Conservation (phyloP, 2,113 vertebrate species). For the Trachemys scripta region DNA sequence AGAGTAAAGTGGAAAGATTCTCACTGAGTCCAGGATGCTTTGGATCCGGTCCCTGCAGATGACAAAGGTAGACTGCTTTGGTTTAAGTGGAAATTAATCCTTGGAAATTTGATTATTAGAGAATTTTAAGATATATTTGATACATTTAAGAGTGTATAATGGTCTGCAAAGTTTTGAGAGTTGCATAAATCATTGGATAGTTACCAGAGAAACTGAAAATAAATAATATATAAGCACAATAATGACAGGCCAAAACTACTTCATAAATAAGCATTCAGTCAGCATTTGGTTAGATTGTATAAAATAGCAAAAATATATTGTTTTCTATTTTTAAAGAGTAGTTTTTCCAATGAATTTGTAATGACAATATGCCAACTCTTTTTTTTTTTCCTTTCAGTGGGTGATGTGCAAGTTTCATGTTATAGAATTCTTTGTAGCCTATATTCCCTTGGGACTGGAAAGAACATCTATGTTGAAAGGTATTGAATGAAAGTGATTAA, state of each 20-base stretch:
- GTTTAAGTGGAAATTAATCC: neutral
- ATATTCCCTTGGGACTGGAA: conserved; percentile 95
- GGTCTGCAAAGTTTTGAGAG: neutral
- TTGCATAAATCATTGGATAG: neutral
- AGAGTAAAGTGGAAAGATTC: neutral
- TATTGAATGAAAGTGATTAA: conserved; percentile 72
- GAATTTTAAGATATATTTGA: neutral
- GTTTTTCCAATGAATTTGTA: neutral
- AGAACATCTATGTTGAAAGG: conserved; percentile 99
- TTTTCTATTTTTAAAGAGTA: conserved; percentile 1
- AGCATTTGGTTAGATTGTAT: rapidly evolving
- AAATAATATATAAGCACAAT: neutral
- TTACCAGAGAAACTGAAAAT: neutral
- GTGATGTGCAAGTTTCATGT: conserved; percentile 96
- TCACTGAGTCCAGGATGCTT: neutral
- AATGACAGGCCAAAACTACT: neutral
- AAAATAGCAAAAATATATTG: neutral
- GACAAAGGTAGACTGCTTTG: neutral
- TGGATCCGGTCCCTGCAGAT: neutral
- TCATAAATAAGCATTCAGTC: neutral
- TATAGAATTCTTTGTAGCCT: conserved; percentile 96
- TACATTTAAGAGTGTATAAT: neutral
- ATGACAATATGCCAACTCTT: neutral
- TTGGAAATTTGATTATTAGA: neutral
- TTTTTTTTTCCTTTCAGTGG: conserved; percentile 83